phyloP scores from a whole-genome alignment of 1,140 invertebrate genomes.

The Globodera rostochiensis region DNA sequence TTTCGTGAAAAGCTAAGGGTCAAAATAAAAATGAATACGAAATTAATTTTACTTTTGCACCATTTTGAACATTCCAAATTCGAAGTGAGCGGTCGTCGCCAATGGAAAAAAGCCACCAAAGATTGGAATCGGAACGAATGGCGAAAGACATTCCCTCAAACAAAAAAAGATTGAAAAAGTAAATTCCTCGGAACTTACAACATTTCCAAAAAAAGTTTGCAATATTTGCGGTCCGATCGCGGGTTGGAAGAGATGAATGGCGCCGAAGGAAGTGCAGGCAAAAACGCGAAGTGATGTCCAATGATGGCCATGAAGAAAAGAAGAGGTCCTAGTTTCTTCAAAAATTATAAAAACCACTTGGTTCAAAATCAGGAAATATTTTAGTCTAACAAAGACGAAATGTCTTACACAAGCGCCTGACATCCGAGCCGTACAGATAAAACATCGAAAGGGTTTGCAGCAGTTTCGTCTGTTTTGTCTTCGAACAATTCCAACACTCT shows the following conservation, averaged over 20 bases:
- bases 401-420: not conserved
- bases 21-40: not conserved
- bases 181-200: not conserved
- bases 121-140: constrained; percentile 2
- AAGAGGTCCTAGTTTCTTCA: constrained; percentile 12
- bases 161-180: not conserved
- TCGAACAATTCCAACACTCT: not conserved
- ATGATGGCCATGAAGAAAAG: constrained; percentile 3
- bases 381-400: not conserved
- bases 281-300: constrained; percentile 21
- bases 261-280: constrained; percentile 18
- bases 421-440: not conserved
- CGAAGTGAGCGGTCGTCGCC: constrained; percentile 28
- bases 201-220: constrained; percentile 20
- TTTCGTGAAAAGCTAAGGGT: constrained; percentile 11
- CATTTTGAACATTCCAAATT: constrained; percentile 8
- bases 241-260: constrained; percentile 16
- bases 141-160: constrained; percentile 22
- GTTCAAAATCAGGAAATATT: not conserved
- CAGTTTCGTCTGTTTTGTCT: not conserved
- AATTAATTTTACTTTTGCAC: constrained; percentile 1
- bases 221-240: constrained; percentile 10
- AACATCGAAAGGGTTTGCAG: not conserved
- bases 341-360: not conserved
- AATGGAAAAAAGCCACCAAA: constrained; percentile 16